Conservation (phyloP, 2,113 vertebrate genomes). For the Equus quagga region DNA sequence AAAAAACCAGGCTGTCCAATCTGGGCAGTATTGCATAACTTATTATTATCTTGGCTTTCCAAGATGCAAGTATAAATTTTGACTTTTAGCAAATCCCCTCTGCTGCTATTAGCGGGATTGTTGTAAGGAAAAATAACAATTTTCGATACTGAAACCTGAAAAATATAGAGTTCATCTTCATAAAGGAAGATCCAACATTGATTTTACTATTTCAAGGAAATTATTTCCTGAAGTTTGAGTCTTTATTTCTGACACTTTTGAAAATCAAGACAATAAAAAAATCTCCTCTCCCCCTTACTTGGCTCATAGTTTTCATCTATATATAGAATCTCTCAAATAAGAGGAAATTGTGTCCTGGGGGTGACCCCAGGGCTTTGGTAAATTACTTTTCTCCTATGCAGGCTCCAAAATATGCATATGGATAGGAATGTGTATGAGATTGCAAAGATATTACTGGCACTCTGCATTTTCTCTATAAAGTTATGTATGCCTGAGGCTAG, state of each 20-base stretch:
- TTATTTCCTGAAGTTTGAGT: slow-evolving; percentile 4
- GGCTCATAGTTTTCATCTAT: slow-evolving; percentile 11
- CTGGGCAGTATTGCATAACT: neutral
- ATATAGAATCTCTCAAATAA: slow-evolving; percentile 29
- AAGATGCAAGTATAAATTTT: neutral
- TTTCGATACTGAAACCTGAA: neutral
- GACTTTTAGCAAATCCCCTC: neutral
- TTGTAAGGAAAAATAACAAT: neutral
- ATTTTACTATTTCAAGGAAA: slow-evolving; percentile 7
- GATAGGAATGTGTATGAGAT: slow-evolving; percentile 22
- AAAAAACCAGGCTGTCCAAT: neutral
- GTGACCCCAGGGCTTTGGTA: slow-evolving; percentile 41
- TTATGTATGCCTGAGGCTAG: neutral
- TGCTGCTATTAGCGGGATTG: neutral
- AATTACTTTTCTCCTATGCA: slow-evolving; percentile 38
- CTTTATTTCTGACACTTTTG: neutral
- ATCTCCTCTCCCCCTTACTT: neutral
- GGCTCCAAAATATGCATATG: slow-evolving; percentile 51
- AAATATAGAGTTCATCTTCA: neutral
- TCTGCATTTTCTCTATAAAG: slow-evolving; percentile 36
- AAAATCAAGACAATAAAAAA: slow-evolving; percentile 14
- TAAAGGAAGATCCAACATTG: neutral
- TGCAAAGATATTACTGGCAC: slow-evolving; percentile 45
- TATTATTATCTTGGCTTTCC: neutral
- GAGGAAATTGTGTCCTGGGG: slow-evolving; percentile 47